phyloP scores from a whole-genome alignment of 2,113 vertebrate species.

The Phoenicopterus ruber region DNA sequence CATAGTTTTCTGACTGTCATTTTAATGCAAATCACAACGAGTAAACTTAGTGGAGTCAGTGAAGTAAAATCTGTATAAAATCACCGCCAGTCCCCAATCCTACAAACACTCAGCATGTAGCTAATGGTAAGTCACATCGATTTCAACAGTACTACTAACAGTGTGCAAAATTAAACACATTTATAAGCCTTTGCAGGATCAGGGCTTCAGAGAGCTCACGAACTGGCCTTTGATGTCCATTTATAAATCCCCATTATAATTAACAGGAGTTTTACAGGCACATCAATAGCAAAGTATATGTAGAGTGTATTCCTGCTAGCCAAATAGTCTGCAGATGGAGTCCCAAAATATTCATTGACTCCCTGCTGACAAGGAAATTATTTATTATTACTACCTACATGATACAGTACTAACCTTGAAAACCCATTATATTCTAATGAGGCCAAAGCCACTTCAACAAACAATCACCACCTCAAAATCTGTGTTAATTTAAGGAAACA shows the following conservation, averaged over 20 bases:
- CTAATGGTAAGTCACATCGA: conserved; percentile 26
- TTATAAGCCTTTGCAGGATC: conserved; percentile 44
- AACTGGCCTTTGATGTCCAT: conserved; percentile 56
- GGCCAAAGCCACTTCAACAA: conserved; percentile 22
- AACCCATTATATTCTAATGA: conserved; percentile 61
- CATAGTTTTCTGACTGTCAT: neutral
- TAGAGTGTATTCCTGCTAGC: conserved; percentile 30
- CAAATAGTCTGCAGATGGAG: conserved; percentile 64
- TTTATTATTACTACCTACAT: conserved; percentile 69
- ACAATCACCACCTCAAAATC: neutral
- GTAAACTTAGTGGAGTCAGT: neutral
- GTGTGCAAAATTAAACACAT: conserved; percentile 50
- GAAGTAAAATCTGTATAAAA: conserved; percentile 23
- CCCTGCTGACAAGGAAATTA: conserved; percentile 66
- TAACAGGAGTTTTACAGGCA: conserved; percentile 36
- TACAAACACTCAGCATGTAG: conserved; percentile 40
- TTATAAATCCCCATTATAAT: conserved; percentile 60
- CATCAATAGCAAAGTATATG: conserved; percentile 30
- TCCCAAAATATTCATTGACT: conserved; percentile 70
- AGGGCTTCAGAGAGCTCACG: conserved; percentile 42
- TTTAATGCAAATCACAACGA: conserved; percentile 26
- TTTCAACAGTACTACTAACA: conserved; percentile 35
- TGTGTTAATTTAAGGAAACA: conserved; percentile 1
- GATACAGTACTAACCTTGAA: conserved; percentile 66
- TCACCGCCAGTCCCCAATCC: neutral